A percentile compares a stretch with the other conserved stretches of the same genome.
Conservation (phyloP, 2,888 invertebrate species). For the Trichogramma dendrolimi region DNA sequence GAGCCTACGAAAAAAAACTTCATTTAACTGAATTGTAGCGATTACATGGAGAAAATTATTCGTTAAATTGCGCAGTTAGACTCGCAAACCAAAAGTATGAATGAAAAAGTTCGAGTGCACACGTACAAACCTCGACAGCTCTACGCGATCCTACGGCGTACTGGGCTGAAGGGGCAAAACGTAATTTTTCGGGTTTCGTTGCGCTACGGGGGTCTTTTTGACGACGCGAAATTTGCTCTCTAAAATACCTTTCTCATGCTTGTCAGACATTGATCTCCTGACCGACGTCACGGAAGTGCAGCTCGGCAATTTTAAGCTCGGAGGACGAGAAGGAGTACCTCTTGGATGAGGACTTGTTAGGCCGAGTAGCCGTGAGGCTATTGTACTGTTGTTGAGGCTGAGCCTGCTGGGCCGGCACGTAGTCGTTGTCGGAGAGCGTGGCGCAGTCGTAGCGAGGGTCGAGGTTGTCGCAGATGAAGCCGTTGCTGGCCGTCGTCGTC, state of each 20-base stretch:
- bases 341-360: conserved; percentile 33
- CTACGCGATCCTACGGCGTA: no score
- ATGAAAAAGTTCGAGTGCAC: neutral
- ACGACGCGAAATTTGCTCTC: neutral
- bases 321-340: conserved; percentile 28
- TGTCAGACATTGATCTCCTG: conserved; percentile 65
- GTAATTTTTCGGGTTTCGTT: neutral
- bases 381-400: conserved; percentile 28
- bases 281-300: conserved; percentile 65
- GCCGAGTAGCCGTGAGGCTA: conserved; percentile 30
- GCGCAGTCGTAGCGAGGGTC: neutral
- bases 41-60: neutral
- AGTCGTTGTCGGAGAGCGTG: conserved; percentile 30
- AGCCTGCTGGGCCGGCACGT: conserved; percentile 30
- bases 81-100: neutral
- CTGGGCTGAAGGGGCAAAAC: no score
- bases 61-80: neutral
- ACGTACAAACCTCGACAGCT: neutral
- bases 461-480: conserved; percentile 15
- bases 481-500: conserved; percentile 33
- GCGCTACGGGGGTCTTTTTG: neutral
- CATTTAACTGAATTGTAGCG: no score
- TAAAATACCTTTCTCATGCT: conserved; percentile 15
- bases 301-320: conserved; percentile 54
- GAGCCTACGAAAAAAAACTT: no score